Conservation (phyloP, 2,113 vertebrate genomes). For the Pogonocichla stellata region DNA sequence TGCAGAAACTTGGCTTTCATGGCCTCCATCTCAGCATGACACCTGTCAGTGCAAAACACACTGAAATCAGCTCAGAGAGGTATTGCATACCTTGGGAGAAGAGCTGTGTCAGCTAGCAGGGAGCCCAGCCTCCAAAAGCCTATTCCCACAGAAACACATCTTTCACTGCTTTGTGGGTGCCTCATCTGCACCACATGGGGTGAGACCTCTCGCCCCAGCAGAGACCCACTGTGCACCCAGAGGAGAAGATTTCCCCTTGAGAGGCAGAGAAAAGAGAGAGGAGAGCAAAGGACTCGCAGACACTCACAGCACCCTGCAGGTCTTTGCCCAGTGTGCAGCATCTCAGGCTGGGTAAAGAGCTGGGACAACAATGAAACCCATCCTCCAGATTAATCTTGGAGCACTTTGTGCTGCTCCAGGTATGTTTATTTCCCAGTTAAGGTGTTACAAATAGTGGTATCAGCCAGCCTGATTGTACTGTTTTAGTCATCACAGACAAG, state of each 20-base stretch:
- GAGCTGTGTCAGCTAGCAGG: background rate
- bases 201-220: background rate
- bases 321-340: background rate
- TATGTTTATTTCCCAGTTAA: background rate
- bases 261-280: background rate
- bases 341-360: background rate
- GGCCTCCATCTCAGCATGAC: background rate
- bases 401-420: background rate
- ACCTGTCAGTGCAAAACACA: background rate
- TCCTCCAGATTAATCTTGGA: background rate
- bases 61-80: background rate
- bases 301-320: background rate
- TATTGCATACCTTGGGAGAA: background rate
- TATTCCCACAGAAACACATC: fast-evolving
- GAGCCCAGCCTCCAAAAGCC: background rate
- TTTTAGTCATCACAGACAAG: background rate
- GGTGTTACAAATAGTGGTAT: background rate
- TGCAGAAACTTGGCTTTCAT: background rate
- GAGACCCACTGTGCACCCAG: background rate
- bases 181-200: fast-evolving
- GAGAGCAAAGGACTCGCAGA: fast-evolving
- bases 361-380: background rate
- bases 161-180: background rate
- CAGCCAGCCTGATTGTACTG: background rate
- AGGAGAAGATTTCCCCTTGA: background rate